phyloP scores from a whole-genome alignment of 2,113 vertebrate genomes.

The Scopus umbretta region DNA sequence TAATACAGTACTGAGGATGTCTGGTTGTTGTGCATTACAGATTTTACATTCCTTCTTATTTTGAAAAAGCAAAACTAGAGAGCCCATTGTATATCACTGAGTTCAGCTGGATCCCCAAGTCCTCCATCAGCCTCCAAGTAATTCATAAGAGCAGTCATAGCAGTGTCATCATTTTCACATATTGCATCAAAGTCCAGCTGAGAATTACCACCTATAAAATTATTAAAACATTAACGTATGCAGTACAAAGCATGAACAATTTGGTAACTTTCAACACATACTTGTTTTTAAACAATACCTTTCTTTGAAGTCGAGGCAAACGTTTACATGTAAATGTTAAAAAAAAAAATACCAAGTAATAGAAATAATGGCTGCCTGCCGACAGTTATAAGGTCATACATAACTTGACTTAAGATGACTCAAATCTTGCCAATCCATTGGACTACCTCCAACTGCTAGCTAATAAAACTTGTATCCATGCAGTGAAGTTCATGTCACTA shows the following conservation, averaged over 20 bases:
- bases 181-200: conserved; percentile 86
- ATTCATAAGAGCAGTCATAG: conserved; percentile 90
- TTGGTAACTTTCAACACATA: neutral
- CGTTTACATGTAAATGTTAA: neutral
- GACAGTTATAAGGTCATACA: neutral
- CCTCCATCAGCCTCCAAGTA: conserved; percentile 88
- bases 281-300: neutral
- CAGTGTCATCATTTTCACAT: conserved; percentile 83
- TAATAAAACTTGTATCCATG: neutral
- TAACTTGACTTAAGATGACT: neutral
- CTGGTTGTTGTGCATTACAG: conserved; percentile 10
- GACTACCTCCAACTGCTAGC: neutral
- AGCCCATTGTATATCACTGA: conserved; percentile 88
- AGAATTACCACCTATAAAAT: conserved; percentile 73
- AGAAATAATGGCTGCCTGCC: neutral
- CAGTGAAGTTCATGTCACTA: neutral
- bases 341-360: neutral
- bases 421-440: neutral
- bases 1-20: conserved; percentile 62
- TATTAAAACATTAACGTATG: neutral
- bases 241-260: neutral
- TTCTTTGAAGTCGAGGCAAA: neutral
- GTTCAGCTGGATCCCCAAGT: conserved; percentile 80
- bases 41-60: neutral
- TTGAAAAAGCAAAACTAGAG: conserved; percentile 67